Percentiles rank a stretch among this genome's conserved stretches.
phyloP scores from a whole-genome alignment of 2,113 vertebrate species.

The Dasypus novemcinctus region DNA sequence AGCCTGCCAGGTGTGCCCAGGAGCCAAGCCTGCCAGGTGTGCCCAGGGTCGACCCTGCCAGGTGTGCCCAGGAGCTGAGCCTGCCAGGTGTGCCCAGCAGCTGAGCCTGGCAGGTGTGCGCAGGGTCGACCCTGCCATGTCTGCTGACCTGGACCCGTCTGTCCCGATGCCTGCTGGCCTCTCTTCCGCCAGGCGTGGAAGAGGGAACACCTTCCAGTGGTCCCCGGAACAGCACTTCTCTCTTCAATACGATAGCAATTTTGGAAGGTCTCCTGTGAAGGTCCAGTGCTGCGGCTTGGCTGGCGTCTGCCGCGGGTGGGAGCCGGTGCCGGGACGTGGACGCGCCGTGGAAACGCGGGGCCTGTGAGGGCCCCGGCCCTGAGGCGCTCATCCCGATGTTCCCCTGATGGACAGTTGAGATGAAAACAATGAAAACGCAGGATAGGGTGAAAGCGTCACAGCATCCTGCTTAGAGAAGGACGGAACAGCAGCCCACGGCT shows the following conservation, averaged over 20 bases:
- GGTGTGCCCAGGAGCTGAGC: too few relatives aligned
- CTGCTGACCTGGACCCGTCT: rapidly evolving
- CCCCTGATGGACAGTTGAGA: too few relatives aligned
- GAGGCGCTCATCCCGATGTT: not conserved
- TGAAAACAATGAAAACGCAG: not conserved
- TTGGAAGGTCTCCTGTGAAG: rapidly evolving
- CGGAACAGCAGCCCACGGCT: not conserved
- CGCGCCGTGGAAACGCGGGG: too few relatives aligned
- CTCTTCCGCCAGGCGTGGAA: not conserved
- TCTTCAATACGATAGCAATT: not conserved
- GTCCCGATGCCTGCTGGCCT: too few relatives aligned
- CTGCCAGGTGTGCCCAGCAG: too few relatives aligned
- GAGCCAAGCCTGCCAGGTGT: too few relatives aligned
- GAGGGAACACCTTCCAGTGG: not conserved
- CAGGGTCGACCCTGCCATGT: rapidly evolving
- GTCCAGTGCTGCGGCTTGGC: too few relatives aligned
- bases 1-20: too few relatives aligned
- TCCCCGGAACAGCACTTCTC: not conserved
- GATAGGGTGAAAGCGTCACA: not conserved
- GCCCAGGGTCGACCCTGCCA: too few relatives aligned
- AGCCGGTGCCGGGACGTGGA: not conserved
- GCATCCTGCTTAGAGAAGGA: not conserved
- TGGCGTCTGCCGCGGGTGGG: not conserved
- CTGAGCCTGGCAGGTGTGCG: too few relatives aligned
- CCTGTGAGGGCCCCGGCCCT: too few relatives aligned